A percentile compares a stretch with the other conserved stretches of the same genome.
phyloP scores from a whole-genome alignment of 2,888 invertebrate genomes.

The Monoplex corrugatus region DNA sequence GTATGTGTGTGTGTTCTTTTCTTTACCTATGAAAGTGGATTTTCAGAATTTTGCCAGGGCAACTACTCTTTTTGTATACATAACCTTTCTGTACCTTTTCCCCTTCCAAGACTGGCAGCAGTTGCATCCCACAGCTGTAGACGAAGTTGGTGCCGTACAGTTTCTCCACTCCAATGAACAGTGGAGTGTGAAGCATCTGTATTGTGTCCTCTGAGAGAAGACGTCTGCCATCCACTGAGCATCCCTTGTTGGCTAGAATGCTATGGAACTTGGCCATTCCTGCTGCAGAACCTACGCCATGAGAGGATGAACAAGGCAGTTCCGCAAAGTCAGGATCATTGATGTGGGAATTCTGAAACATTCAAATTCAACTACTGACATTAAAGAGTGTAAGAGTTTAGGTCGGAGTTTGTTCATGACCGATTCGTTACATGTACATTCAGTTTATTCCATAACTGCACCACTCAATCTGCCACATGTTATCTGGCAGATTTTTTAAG shows the following conservation, averaged over 20 bases:
- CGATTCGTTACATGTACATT: no score
- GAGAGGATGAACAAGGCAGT: slow-evolving; percentile 68
- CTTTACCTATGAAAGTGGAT: no score
- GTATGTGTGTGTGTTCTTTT: no score
- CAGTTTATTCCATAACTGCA: no score
- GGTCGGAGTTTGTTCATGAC: no score
- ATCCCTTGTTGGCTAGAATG: slow-evolving; percentile 72
- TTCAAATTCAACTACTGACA: no score
- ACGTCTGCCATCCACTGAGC: slow-evolving; percentile 57
- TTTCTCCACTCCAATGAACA: slow-evolving; percentile 68
- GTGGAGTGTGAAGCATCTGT: slow-evolving; percentile 63
- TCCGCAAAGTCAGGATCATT: slow-evolving; percentile 73
- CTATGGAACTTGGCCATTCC: slow-evolving; percentile 69
- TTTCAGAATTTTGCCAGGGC: no score
- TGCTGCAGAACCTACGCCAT: slow-evolving; percentile 70
- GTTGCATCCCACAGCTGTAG: slow-evolving; percentile 69
- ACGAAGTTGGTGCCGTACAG: slow-evolving; percentile 65
- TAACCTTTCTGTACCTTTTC: no score
- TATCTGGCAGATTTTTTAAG: no score
- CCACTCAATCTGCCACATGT: no score
- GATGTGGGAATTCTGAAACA: slow-evolving; percentile 51
- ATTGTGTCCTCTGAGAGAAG: slow-evolving; percentile 65
- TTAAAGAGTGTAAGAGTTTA: no score
- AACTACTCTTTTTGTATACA: no score
- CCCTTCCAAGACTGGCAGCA: slow-evolving; percentile 68